These are phyloP conservation scores for Drosophila cardini DNA, from an alignment of 1,140 invertebrate genomes.

Conservation along the genomic window DNA sequence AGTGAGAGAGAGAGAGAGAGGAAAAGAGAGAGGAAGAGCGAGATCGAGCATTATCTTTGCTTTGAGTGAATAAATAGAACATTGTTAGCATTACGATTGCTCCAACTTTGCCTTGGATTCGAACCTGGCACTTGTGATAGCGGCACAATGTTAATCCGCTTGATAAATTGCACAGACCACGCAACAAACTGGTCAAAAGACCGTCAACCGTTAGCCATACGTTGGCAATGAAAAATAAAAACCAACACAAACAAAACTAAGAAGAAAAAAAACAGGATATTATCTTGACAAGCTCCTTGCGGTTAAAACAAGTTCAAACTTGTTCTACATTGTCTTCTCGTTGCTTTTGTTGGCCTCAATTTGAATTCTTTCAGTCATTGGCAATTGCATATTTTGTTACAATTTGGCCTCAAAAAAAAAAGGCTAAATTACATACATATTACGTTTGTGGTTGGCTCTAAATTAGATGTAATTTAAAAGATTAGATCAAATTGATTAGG, in stretches of 20 bases:
- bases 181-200: conserved; percentile 47
- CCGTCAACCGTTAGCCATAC: conserved; percentile 48
- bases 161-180: conserved; percentile 51
- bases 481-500: too few relatives aligned
- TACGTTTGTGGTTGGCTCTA: too few relatives aligned
- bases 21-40: neutral
- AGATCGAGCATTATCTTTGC: neutral
- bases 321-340: neutral
- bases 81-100: conserved; percentile 30
- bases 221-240: conserved; percentile 1
- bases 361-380: neutral
- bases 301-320: conserved; percentile 36
- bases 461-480: too few relatives aligned
- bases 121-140: conserved; percentile 1
- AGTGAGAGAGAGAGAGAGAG: conserved; percentile 12
- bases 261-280: conserved; percentile 36
- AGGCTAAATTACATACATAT: too few relatives aligned
- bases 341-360: conserved; percentile 27
- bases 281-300: conserved; percentile 31
- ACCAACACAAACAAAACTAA: too few relatives aligned
- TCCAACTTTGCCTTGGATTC: neutral
- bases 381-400: conserved; percentile 11
- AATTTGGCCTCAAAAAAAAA: conserved; percentile 1
- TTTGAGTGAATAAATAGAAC: conserved; percentile 24
- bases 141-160: conserved; percentile 30